A percentile compares a stretch with the other conserved stretches of the same genome.
phyloP scores from a whole-genome alignment of 2,113 vertebrate genomes.

The Murina feae region DNA sequence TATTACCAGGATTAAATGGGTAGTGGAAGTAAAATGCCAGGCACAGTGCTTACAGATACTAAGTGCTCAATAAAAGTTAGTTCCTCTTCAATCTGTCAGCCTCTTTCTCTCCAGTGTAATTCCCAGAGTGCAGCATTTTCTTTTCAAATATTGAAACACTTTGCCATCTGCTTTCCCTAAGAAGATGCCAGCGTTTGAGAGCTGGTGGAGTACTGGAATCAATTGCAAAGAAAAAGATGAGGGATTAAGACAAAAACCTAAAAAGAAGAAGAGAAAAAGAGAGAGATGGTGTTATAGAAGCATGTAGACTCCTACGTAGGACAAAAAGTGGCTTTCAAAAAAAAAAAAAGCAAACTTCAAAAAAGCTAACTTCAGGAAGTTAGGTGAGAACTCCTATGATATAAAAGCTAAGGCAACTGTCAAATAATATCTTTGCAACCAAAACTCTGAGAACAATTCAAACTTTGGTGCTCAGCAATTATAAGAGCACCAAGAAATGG shows the following conservation, averaged over 20 bases:
- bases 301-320: too few relatives aligned
- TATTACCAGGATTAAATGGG: background rate
- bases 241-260: background rate
- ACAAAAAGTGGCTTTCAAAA: too few relatives aligned
- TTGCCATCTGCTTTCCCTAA: background rate
- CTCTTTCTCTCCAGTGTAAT: background rate
- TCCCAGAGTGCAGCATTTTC: background rate
- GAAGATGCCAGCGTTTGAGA: background rate
- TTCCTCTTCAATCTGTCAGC: background rate
- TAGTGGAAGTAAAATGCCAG: background rate
- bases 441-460: background rate
- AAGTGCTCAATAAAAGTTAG: background rate
- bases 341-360: background rate
- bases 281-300: background rate
- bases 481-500: background rate
- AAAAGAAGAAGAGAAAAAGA: background rate
- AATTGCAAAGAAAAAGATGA: background rate
- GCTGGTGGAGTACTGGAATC: background rate
- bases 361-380: conserved; percentile 1
- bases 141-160: background rate
- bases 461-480: background rate
- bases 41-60: accelerated
- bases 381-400: background rate
- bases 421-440: background rate
- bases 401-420: background rate